phyloP scores from a whole-genome alignment of 2,888 invertebrate genomes.

The Rhagophthalmus giganteus region DNA sequence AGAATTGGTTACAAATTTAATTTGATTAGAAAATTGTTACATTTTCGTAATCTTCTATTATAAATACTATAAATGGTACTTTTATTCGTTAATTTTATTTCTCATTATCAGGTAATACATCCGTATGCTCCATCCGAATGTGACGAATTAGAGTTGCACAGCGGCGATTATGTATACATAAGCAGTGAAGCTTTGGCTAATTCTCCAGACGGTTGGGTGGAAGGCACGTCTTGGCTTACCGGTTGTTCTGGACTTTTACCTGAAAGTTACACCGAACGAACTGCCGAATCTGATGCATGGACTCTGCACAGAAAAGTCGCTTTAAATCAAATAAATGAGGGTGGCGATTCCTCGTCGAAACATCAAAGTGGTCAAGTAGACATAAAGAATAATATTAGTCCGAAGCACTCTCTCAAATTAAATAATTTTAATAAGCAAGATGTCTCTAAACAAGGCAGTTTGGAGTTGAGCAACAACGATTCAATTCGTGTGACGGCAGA shows the following conservation, averaged over 20 bases:
- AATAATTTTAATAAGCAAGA: constrained; percentile 12
- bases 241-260: constrained; percentile 80
- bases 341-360: constrained; percentile 3
- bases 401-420: constrained; percentile 3
- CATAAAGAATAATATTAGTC: constrained; percentile 1
- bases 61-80: not conserved
- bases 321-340: constrained; percentile 46
- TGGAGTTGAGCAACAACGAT: not conserved
- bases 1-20: not conserved
- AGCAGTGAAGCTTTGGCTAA: constrained; percentile 71
- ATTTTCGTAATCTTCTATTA: too few species aligned
- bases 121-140: constrained; percentile 73
- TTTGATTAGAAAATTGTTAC: not conserved
- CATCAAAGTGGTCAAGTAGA: not conserved
- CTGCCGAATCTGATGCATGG: constrained; percentile 91
- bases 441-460: not conserved
- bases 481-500: not conserved
- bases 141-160: constrained; percentile 82
- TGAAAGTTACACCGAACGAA: constrained; percentile 78
- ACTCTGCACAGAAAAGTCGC: constrained; percentile 77
- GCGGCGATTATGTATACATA: constrained; percentile 85
- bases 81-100: not conserved
- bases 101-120: constrained; percentile 66
- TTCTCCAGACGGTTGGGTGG: constrained; percentile 86
- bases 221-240: constrained; percentile 81